Percentiles rank a stretch among this genome's conserved stretches.
phyloP scores from a whole-genome alignment of 2,113 vertebrate genomes.

The Neolamprologus brichardi region DNA sequence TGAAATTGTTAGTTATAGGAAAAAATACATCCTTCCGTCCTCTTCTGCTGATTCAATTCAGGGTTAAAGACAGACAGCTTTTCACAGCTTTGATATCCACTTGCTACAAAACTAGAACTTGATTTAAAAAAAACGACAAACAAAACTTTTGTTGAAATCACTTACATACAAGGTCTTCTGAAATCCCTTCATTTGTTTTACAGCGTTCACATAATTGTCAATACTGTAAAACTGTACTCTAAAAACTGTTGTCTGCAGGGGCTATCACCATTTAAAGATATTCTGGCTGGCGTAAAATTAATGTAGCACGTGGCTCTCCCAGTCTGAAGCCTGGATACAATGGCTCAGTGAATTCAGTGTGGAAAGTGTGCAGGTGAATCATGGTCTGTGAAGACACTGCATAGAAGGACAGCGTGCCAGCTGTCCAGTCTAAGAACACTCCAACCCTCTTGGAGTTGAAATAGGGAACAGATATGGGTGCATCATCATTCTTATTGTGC shows the following conservation, averaged over 20 bases:
- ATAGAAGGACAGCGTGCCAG: not conserved
- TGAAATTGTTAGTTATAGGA: not conserved
- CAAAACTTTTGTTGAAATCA: not conserved
- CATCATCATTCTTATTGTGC: not conserved
- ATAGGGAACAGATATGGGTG: not conserved
- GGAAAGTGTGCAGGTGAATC: slow-evolving; percentile 9
- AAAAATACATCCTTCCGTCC: not conserved
- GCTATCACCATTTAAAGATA: not conserved
- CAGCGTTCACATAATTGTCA: not conserved
- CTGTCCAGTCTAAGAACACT: slow-evolving; percentile 3
- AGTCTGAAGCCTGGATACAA: slow-evolving; percentile 8
- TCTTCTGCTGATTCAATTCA: not conserved
- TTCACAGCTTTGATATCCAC: not conserved
- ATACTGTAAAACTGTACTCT: not conserved
- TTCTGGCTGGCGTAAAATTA: not conserved
- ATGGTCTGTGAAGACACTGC: not conserved
- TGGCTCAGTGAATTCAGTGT: not conserved
- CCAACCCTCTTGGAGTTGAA: not conserved
- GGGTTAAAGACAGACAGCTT: not conserved
- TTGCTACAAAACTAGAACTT: not conserved
- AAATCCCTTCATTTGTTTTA: not conserved
- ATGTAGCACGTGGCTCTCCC: not conserved
- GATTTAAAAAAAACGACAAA: not conserved
- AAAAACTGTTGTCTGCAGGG: not conserved
- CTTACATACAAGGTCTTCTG: not conserved